Base-by-base conservation (phyloP, 2,888 invertebrate genomes). In the Ectemnius cavifrons region DNA sequence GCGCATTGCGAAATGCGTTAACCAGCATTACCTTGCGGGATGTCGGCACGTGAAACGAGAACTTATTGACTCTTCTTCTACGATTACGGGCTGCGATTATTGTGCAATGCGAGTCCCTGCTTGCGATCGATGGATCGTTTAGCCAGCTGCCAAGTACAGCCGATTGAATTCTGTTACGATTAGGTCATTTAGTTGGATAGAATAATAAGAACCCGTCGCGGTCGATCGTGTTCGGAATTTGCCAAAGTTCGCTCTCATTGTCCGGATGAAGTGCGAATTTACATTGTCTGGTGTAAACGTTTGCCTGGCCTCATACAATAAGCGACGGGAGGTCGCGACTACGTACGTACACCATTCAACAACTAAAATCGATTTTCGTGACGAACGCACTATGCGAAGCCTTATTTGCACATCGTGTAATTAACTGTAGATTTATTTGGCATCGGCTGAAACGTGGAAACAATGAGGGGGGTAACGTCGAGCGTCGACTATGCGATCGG, bases 1-100 rank as follows among this genome's bases (percentile, higher is more conserved):
- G 64, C 63, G 47, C 47, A 71, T 75, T 78, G 73, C 67, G 73
- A 75, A 80, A 71, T 61, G 49, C 63, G 68, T 73, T 65, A 73
- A 79, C 73, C 62, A 69, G 58, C 62, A 69, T 62, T 57, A 63
- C 62, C 68, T 79, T 57, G 67, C 56, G 49, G 45, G 16, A 37
- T 14, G 18, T 18, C 63, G 61, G 71, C 58, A 68, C 56, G 62
- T 61, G 73, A 79, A 75, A 76, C 71, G 67, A 68, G 76, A 64
- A 79, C 62, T 67, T 64, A 52, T 64, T 57, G 45, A 60, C 46
- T 59, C 57, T 64, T 75, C 37, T 37, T 37, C 37, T 37, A 11
- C 37, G 37, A 37, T 6, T 37, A 37, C 37, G 37, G 0, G 37
- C 11, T 11, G 37, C 37, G 37, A 37, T 37, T 37, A 37, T 37